Base-by-base conservation (phyloP, 2,113 vertebrate species). In the Aythya baeri region DNA sequence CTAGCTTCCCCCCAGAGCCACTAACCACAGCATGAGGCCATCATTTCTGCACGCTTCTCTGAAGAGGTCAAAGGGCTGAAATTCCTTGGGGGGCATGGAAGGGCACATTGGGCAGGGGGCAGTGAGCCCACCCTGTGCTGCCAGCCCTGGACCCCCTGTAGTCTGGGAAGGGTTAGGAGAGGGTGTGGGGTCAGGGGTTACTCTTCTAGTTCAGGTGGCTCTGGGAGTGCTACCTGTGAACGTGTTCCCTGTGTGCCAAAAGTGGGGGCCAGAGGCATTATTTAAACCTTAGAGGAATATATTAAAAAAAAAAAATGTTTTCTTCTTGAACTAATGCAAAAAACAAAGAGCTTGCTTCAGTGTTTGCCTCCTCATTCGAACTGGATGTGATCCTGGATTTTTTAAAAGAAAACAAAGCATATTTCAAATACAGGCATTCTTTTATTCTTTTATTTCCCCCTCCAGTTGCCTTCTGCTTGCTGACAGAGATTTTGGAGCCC, bases 351-450 rank as follows among this genome's bases (percentile, higher is more conserved):
- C 65, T 89, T 21, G 22, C 75, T 93, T 88, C 90, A 84, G 41
- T 23, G 14, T 54, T 81, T 4, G 11, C 72, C 83, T 83, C 72
- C 38, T 84, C 73, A 94, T 87, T 90, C 49, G 68, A 62, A 46
- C 76, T 93, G 95, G 86, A 96, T 23, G 54, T 12, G 62, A 90
- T 93, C 93, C 88, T 92, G 83, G 32, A 75, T 43, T 68, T 94
- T 91, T 91, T 36, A 26, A 86, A 86, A 81, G 87, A 89, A 96
- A 96, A 93, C 82, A 91, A 91, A 94, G 52, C 58, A 43, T 80
- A 88, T 95, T 93, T 96, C 76, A 91, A 73, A 78, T 54, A 32
- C 61, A 85, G 79, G 5, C 57, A 67, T 88, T 78, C 83, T 77
- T 88, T 74, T 78, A 32, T 65, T 21, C 5, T n/a, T 46, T 32